Evolutionary conservation across 2,888 invertebrate genomes (phyloP).

Genomic region (Nomada fucata): DNA sequence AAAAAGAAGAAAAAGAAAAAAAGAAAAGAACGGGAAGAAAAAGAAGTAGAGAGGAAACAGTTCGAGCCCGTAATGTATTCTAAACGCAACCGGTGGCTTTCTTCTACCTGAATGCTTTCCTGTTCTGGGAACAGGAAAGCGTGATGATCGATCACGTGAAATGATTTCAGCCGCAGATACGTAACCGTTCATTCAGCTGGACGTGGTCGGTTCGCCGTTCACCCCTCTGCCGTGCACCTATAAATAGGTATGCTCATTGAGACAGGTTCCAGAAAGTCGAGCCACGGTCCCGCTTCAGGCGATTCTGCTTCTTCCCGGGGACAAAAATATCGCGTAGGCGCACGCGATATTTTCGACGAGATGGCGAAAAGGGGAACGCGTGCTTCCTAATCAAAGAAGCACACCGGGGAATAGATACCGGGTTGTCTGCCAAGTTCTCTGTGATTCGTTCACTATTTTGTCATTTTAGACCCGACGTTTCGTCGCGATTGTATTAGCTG

Average conservation of each 20-base stretch:
- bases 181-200: conserved; percentile 62
- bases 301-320: conserved; percentile 39
- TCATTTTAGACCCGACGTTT: too few relatives aligned
- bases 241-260: conserved; percentile 67
- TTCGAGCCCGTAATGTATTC: conserved; percentile 20
- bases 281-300: conserved; percentile 39
- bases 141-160: conserved; percentile 47
- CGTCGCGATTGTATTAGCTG: too few relatives aligned
- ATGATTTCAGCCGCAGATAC: conserved; percentile 51
- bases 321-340: conserved; percentile 53
- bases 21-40: neutral
- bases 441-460: too few relatives aligned
- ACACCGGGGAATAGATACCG: neutral
- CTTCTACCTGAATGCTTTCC: conserved; percentile 38
- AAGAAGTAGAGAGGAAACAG: neutral
- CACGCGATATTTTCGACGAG: conserved; percentile 43
- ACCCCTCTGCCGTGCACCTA: conserved; percentile 32
- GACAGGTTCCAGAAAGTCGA: conserved; percentile 62
- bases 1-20: neutral
- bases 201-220: conserved; percentile 34
- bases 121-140: conserved; percentile 32
- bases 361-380: conserved; percentile 13
- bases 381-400: conserved; percentile 26
- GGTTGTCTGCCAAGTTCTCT: too few relatives aligned
- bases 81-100: conserved; percentile 39